These are phyloP conservation scores for Myrmecophaga tridactyla DNA, from an alignment of 2,113 vertebrate species.

Conservation along the genomic window DNA sequence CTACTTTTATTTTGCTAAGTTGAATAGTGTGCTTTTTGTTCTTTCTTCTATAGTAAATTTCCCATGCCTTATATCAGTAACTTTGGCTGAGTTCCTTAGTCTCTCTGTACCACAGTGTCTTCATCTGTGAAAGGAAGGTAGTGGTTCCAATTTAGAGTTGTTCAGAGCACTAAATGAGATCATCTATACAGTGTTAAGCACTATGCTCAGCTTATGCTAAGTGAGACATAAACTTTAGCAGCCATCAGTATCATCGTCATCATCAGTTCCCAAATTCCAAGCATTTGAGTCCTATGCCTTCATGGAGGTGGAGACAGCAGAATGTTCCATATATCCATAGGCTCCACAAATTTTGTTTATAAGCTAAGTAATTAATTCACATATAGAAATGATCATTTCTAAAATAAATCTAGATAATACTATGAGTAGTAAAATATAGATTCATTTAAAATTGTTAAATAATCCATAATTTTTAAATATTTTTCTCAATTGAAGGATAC, in stretches of 20 bases:
- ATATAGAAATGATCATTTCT: no score
- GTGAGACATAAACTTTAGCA: background rate
- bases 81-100: background rate
- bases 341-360: no score
- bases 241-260: background rate
- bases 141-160: background rate
- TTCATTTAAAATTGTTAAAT: conserved; percentile 18
- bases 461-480: conserved; percentile 13
- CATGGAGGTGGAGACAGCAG: no score
- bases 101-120: background rate
- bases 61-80: background rate
- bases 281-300: no score
- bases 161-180: conserved; percentile 14
- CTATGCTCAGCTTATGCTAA: background rate
- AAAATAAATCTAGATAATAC: no score
- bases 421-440: background rate
- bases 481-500: background rate
- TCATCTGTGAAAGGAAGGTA: background rate
- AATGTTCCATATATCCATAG: no score
- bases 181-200: background rate
- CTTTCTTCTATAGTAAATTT: background rate
- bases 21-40: background rate
- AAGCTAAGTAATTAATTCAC: no score
- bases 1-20: background rate
- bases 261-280: conserved; percentile 18